Evolutionary conservation across 1,140 invertebrate genomes (phyloP).

Genomic region (Atta cephalotes): DNA sequence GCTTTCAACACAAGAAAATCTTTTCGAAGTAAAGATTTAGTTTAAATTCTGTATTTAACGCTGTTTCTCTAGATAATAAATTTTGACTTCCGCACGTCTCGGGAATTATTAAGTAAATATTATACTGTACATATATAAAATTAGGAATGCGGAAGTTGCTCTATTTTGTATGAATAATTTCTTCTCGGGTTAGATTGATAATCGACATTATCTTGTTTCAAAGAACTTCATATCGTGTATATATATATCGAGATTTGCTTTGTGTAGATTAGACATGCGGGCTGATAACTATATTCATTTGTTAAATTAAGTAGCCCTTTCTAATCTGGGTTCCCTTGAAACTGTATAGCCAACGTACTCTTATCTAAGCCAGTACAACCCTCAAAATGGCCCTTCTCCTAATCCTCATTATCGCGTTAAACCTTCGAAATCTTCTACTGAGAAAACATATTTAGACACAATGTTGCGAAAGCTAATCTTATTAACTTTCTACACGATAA

Average conservation of each 20-base stretch:
- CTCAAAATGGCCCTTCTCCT: conserved; percentile 58
- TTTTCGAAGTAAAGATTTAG: conserved; percentile 15
- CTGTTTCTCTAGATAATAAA: neutral
- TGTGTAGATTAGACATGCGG: conserved; percentile 17
- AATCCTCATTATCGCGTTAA: conserved; percentile 68
- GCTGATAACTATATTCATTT: conserved; percentile 28
- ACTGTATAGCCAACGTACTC: conserved; percentile 32
- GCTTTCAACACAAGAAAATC: conserved; percentile 25
- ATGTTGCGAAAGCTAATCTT: conserved; percentile 61
- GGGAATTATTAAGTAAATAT: neutral
- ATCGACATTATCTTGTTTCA: neutral
- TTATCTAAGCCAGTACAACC: conserved; percentile 50
- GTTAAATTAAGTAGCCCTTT: conserved; percentile 39
- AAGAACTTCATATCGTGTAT: neutral
- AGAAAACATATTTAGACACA: conserved; percentile 65
- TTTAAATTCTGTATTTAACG: conserved; percentile 3
- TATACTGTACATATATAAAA: neutral
- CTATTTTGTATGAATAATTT: neutral
- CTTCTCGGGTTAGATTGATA: neutral
- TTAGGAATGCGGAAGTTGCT: neutral
- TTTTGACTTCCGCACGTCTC: neutral
- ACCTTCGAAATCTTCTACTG: conserved; percentile 37
- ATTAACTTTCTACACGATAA: conserved; percentile 48
- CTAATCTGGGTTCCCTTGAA: conserved; percentile 62
- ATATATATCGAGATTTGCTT: neutral